Base-by-base conservation (phyloP, 30 jellyfish, hydroid and myxozoan genomes). In the Cassiopea andromeda region DNA sequence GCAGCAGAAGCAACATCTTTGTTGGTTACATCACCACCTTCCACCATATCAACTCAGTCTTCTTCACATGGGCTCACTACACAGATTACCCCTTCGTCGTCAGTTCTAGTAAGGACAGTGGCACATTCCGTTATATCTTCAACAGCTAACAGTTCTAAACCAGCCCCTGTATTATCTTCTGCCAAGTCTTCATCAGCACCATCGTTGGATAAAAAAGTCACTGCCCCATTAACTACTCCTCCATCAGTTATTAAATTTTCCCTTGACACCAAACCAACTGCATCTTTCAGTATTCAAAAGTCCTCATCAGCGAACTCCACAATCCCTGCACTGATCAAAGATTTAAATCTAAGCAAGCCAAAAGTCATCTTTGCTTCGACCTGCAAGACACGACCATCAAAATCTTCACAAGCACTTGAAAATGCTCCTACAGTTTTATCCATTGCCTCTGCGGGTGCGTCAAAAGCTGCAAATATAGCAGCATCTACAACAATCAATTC, bases 201-300 rank as follows among this genome's bases (percentile, higher is more conserved):
- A 70, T 6, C 79, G 14, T 3, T 19, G 1, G 50, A 7, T 46
- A 66, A 15, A 54, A 15, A 73, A 44, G 70, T 47, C 38, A 27
- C 13, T 50, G 47, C 58, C 19, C 48, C 84, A 38, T 73, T 74
- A 13, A 73, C 75, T 17, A 69, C 67, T 57, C 46, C 91, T 0
- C 85, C 6, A 38, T 83, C 91, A 45, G 91, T 83, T 47, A 83
- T 83, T 58, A 83, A 71, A 71, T 49, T 78, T 72, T 85, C 93
- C 9, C 46, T 19, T 6, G 66, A 57, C 58, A 58, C 85, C 27
- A 70, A 54, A 43, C 69, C 93, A 58, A 1, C 59, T 46, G 81
- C 48, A 1, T 82, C 89, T 1, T 60, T 75, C 6, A 17, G 46
- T 38, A 15, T 73, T 13, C 75, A 54, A 2, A 70, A 70, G 16